Evolutionary conservation across 2,888 invertebrate genomes (phyloP), one percentile per base, ranked within the genome.

Genomic region (Polymixis flavicincta): DNA sequence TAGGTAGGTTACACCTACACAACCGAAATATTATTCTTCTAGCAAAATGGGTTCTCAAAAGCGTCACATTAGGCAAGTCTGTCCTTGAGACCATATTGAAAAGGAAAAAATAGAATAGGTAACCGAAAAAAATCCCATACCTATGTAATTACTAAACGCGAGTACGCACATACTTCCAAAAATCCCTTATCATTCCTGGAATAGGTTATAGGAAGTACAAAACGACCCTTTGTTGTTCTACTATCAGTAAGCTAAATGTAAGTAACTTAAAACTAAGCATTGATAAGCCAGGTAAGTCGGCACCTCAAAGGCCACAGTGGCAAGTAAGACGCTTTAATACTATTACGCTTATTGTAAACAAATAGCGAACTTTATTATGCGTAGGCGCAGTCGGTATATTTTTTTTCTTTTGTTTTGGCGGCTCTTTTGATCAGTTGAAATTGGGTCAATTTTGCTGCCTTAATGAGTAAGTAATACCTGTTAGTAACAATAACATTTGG

Each of bases 261-360:
- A 78, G 67, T 76, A 74, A 83, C 63, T 72, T 48, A 57, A 80
- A 68, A 75, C 67, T 73, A 60, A 69, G 57, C 64, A 69, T 52
- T 66, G 86, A 87, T 86, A 87, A 83, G 42, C 42, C 86, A 85
- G 80, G 86, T 86, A 84, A 55, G 87, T 85, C 94, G 94, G 94
- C 89, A 54, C 82, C 84, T 90, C 88, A 93, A 93, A 92, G 87
- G 70, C 84, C 91, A 93, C 95, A 89, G 96, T 95, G 94, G 96
- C 95, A 94, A 87, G 72, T 90, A 89, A 92, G 90, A 90, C 91
- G 91, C 90, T 91, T 90, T 92, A 94, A 93, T 93, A 73, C 92
- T 80, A 94, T 93, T 94, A 92, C 91, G 85, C 89, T 85, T 87
- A 90, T 90, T 90, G 92, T 93, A 91, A 92, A 92, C 91, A 92